Evolutionary conservation across 2,888 invertebrate species (phyloP).

Genomic region (Villa cingulata): DNA sequence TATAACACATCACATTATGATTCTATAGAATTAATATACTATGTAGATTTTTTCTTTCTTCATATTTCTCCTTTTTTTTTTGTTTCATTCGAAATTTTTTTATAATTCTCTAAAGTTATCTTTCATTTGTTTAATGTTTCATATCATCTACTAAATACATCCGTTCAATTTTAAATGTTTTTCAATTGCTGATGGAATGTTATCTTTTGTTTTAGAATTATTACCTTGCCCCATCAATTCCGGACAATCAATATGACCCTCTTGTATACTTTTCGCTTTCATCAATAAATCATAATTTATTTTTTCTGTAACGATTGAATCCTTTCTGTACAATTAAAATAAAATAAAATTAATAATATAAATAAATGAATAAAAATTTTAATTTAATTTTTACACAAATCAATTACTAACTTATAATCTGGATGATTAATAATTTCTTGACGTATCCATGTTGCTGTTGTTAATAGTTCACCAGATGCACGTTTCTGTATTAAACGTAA

Average conservation of each 20-base stretch:
- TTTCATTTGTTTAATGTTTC: not conserved
- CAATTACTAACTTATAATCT: conserved; percentile 63
- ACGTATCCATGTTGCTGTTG: conserved; percentile 91
- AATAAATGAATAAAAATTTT: not conserved
- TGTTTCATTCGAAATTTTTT: no score
- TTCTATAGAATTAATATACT: no score
- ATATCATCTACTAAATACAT: not conserved
- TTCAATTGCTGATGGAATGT: conserved; percentile 65
- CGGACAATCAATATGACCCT: conserved; percentile 56
- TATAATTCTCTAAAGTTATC: no score
- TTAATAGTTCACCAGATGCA: conserved; percentile 78
- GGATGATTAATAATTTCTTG: conserved; percentile 78
- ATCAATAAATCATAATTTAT: conserved; percentile 86
- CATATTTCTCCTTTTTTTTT: no score
- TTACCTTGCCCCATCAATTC: conserved; percentile 60
- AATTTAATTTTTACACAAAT: not conserved
- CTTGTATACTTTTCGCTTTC: conserved; percentile 58
- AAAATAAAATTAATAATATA: not conserved
- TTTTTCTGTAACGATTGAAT: conserved; percentile 74
- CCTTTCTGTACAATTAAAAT: conserved; percentile 45
- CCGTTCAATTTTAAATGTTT: conserved; percentile 33
- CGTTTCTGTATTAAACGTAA: conserved; percentile 79
- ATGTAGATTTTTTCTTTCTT: no score
- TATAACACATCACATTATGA: no score
- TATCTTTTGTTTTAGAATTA: conserved; percentile 69